Evolutionary conservation across 1,140 invertebrate genomes (phyloP), one percentile per base, ranked within the genome.

Genomic region (Scaptomyza pallida): DNA sequence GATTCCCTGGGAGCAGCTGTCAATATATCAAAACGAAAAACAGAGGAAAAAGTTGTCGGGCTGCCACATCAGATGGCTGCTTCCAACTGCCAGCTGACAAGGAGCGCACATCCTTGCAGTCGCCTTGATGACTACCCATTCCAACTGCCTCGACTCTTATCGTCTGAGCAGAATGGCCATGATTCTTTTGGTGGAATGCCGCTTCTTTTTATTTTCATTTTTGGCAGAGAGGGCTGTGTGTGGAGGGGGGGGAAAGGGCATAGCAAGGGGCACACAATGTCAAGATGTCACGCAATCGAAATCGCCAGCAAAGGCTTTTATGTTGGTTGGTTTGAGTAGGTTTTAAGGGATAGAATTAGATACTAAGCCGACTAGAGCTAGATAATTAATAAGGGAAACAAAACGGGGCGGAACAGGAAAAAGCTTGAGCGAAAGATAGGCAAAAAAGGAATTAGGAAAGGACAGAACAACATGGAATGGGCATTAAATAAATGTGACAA

Each of bases 331-430:
- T 43, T 8, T 16, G 26, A 12, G 17, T 19, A 13, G 41, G 40
- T 40, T 26, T 50, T 41, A 61, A 30, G 35, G 16, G 64, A 61
- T 68, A 51, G n/a, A 37, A 12, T n/a, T 26, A 35, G 45, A 52
- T 50, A 35, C 19, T 35, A 50, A 61, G 48, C 17, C 37, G 47
- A 55, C 15, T 35, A 41, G 23, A 26, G 17, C 35, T 17, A 44
- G 17, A 21, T 68, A 52, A 61, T 61, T 61, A 61, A 68, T 68
- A 68, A 68, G 19, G 45, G 35, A 61, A 43, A 8, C 33, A 43
- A 4, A 43, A 10, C 44, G 2, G 23, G 37, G 44, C 8, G 43
- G 30, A 55, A 47, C 1, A 17, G 33, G 23, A 47, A 56, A n/a
- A 30, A 9, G 10, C 50, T 52, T 17, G n/a, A 12, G 44, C 1